Conservation (phyloP, 2,113 vertebrate species). For the Pachyramphus minor region DNA sequence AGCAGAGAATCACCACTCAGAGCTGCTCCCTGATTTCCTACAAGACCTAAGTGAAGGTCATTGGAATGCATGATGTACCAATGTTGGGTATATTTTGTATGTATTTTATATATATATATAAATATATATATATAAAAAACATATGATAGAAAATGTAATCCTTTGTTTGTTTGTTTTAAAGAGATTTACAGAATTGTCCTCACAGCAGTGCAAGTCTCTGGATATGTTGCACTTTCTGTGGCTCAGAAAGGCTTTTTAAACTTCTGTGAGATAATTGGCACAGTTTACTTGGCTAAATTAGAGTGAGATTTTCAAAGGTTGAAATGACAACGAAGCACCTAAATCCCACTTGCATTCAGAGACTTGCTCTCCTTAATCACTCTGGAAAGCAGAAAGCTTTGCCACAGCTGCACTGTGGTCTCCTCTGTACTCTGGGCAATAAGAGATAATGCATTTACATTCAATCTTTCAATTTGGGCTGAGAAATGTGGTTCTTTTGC, state of each 20-base stretch:
- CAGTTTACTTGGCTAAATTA: slow-evolving; percentile 12
- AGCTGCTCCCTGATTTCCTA: background rate
- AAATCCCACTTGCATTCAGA: background rate
- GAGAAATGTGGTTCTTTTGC: background rate
- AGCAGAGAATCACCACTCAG: background rate
- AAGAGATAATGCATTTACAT: background rate
- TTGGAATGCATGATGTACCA: background rate
- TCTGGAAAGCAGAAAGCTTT: background rate
- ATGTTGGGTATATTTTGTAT: background rate
- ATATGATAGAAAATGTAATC: background rate
- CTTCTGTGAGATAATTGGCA: background rate
- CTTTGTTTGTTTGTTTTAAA: background rate
- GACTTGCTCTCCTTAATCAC: background rate
- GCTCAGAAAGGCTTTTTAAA: background rate
- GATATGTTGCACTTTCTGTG: background rate
- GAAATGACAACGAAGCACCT: background rate
- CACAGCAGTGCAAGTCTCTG: background rate
- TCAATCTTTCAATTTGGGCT: background rate
- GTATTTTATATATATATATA: background rate
- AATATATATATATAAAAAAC: background rate
- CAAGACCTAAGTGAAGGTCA: background rate
- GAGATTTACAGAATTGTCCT: background rate
- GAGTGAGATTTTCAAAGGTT: slow-evolving; percentile 5
- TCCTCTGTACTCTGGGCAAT: background rate
- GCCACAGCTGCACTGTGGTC: background rate